A percentile compares a stretch with the other conserved stretches of the same genome.
Conservation (phyloP, 2,888 invertebrate species). For the Hyposoter dolosus region DNA sequence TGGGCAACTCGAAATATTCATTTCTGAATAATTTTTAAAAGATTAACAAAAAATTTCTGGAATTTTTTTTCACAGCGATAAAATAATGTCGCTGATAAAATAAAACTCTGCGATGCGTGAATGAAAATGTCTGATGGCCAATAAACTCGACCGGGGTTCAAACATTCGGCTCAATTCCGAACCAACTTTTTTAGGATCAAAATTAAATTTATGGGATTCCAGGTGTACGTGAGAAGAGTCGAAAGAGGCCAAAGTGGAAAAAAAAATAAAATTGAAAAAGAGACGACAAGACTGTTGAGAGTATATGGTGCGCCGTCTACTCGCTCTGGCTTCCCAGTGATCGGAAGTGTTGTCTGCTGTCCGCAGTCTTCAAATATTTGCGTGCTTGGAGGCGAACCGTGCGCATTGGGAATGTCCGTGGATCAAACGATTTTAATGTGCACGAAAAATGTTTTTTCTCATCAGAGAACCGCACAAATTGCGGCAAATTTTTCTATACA, state of each 20-base stretch:
- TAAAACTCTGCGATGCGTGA: not conserved
- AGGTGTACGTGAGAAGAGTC: conserved; percentile 19
- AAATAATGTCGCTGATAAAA: not conserved
- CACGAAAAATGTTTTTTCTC: not conserved
- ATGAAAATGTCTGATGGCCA: not conserved
- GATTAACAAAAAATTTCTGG: not conserved
- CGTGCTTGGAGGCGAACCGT: not conserved
- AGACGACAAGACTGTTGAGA: not conserved
- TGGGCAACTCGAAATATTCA: not conserved
- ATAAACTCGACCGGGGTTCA: not conserved
- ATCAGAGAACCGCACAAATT: not conserved
- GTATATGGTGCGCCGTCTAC: conserved; percentile 15
- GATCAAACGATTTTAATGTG: not conserved
- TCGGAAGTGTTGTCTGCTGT: not conserved
- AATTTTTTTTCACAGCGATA: not conserved
- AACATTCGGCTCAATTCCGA: conserved; percentile 19
- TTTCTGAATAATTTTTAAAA: not conserved
- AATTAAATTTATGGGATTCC: conserved; percentile 61
- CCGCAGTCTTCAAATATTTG: not conserved
- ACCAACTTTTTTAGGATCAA: not conserved
- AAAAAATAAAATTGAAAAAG: not conserved
- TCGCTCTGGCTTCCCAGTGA: not conserved
- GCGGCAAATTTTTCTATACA: not conserved
- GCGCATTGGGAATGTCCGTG: not conserved
- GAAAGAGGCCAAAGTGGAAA: not conserved